Percentiles rank a stretch among this genome's conserved stretches.
Conservation (phyloP, 2,888 invertebrate genomes). For the Tricholauxania praeusta region DNA sequence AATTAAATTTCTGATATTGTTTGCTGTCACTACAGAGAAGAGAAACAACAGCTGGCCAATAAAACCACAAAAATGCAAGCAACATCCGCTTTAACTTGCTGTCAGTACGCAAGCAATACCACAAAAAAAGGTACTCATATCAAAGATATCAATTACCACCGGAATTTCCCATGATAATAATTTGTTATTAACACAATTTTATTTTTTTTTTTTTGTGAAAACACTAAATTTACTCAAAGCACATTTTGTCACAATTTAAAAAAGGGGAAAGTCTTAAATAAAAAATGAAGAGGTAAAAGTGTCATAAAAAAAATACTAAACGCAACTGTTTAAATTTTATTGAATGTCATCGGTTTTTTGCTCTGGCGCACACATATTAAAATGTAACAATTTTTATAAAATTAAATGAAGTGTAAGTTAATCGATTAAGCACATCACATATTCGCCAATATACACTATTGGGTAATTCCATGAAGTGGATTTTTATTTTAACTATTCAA, state of each 20-base stretch:
- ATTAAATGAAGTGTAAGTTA: conserved; percentile 6
- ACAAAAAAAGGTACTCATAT: neutral
- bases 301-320: neutral
- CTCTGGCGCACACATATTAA: neutral
- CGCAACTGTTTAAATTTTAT: neutral
- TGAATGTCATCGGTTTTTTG: neutral
- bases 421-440: conserved; percentile 7
- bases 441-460: neutral
- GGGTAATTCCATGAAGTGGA: no score
- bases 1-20: no score
- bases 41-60: no score
- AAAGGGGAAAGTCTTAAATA: conserved; percentile 1
- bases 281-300: neutral
- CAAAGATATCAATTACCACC: conserved; percentile 7
- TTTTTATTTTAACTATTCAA: no score
- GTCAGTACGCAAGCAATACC: neutral
- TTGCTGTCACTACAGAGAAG: no score
- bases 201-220: no score
- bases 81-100: neutral
- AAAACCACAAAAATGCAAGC: no score
- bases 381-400: conserved; percentile 8
- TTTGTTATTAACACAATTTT: no score
- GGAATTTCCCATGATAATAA: conserved; percentile 12
- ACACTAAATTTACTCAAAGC: no score
- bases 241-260: no score